These are phyloP conservation scores for Nannobrachium achirus DNA, from an alignment of 2,113 vertebrate genomes.

Conservation along the genomic window DNA sequence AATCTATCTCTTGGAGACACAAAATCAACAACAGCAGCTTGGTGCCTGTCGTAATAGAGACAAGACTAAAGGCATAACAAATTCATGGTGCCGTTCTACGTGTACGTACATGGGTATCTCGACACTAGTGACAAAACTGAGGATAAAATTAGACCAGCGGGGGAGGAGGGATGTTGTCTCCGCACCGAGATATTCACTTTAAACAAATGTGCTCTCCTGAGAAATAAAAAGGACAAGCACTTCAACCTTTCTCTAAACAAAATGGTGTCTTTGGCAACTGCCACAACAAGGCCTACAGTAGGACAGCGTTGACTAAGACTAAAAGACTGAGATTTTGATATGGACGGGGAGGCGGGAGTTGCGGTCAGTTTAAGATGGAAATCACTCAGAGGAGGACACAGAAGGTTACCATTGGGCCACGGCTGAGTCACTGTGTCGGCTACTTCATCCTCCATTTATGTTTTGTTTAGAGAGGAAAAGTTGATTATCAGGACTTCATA, in stretches of 20 bases:
- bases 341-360: background rate
- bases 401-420: background rate
- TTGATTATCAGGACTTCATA: background rate
- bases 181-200: constrained; percentile 54
- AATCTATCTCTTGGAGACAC: constrained; percentile 17
- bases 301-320: constrained; percentile 47
- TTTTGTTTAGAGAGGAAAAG: background rate
- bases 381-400: background rate
- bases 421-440: background rate
- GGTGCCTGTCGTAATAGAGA: constrained; percentile 20
- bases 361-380: background rate
- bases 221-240: constrained; percentile 50
- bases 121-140: constrained; percentile 34
- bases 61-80: background rate
- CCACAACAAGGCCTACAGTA: constrained; percentile 13
- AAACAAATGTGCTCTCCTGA: constrained; percentile 64
- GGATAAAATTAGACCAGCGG: constrained; percentile 7
- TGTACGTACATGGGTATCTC: background rate
- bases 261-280: constrained; percentile 50
- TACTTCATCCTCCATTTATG: background rate
- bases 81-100: background rate
- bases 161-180: constrained; percentile 32
- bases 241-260: constrained; percentile 57
- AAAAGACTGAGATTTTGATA: background rate
- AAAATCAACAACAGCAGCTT: background rate